phyloP scores from a whole-genome alignment of 2,888 invertebrate genomes.

The Villa cingulata region DNA sequence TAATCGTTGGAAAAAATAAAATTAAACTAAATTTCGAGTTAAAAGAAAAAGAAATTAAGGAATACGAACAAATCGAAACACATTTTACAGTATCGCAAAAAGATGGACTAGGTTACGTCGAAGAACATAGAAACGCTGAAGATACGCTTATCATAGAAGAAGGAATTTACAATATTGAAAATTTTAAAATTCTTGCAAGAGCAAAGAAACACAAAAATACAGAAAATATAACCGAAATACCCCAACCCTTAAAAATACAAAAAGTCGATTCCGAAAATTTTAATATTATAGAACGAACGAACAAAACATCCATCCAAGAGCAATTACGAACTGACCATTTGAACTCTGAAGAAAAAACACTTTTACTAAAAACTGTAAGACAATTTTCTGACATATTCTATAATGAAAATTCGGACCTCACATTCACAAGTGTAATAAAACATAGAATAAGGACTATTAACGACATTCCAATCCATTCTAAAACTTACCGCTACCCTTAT shows the following conservation, averaged over 20 bases:
- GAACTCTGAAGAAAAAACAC: not conserved
- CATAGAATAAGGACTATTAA: not conserved
- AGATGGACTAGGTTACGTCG: not conserved
- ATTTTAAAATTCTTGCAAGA: not conserved
- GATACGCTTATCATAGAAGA: not conserved
- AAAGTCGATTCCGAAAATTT: too few relatives aligned
- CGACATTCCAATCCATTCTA: not conserved
- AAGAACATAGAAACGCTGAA: not conserved
- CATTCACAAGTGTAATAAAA: constrained; percentile 2
- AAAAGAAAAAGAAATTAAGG: too few relatives aligned
- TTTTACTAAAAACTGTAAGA: not conserved
- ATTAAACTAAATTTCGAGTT: too few relatives aligned
- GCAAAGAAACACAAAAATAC: not conserved
- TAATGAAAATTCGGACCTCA: not conserved
- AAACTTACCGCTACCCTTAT: not conserved
- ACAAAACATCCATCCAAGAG: not conserved
- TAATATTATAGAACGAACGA: too few relatives aligned
- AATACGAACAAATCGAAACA: not conserved
- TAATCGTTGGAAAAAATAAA: not conserved
- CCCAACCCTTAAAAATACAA: too few relatives aligned
- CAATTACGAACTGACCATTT: not conserved
- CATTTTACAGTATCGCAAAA: too few relatives aligned
- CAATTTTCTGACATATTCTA: constrained; percentile 1
- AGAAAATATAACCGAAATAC: not conserved
- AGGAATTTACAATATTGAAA: constrained; percentile 3